Base-by-base conservation (phyloP, 2,888 invertebrate species). In the Lasioglossum morio region DNA sequence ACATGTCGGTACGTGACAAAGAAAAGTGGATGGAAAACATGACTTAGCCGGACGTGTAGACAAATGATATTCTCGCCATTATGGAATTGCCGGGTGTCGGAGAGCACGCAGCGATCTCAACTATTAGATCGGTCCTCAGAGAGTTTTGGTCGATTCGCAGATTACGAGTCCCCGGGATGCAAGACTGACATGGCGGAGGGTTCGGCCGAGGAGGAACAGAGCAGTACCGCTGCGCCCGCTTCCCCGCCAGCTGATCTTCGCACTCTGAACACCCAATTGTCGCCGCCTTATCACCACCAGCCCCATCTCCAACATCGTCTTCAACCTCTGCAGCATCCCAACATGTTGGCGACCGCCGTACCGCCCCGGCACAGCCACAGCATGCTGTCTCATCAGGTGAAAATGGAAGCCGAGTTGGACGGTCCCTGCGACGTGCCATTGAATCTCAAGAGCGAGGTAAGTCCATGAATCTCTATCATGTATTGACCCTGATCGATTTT, bases 141-240 rank as follows among this genome's bases (percentile, higher is more conserved):
- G 91, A 91, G 86, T 88, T 89, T 88, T 87, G 87, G 89, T 89
- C 85, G 84, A 91, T 90, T 90, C 96, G 94, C 96, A 97, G 97
- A 97, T 93, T 92, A 92, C 97, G 97, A 97, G 96, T 97, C 92
- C 90, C 94, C 97, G 97, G 97, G 97, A 97, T 97, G 97, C 97
- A 97, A 97, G 97, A 97, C 97, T 97, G 97, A 97, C 96, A 97
- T 97, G 97, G 96, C 97, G 96, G 97, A 97, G 96, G 97, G 97
- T 96, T 97, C 96, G 96, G 97, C 97, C 92, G 95, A 95, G 94
- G 95, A 95, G 94, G 95, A 96, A 96, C 95, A 96, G 95, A 95
- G 96, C 96, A 95, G 96, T 96, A 94, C 96, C 94, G 96, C 96
- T 94, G 96, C 96, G 89, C 95, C 96, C 92, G 96, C 96, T 92